Conservation (phyloP, 23 tunicate genomes). For the Phallusia fumigata region DNA sequence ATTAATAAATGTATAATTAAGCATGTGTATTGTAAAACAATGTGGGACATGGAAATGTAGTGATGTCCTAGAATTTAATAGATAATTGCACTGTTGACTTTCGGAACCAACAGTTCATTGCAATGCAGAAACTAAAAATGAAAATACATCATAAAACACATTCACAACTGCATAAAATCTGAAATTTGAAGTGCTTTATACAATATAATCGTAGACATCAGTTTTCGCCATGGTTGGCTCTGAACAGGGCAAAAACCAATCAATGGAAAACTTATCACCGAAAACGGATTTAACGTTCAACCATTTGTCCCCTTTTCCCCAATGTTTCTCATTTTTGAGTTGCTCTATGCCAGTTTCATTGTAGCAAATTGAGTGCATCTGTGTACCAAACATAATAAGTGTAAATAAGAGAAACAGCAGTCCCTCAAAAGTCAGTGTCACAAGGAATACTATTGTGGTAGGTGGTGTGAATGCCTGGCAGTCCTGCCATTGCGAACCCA, state of each 20-base stretch:
- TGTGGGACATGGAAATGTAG: no score
- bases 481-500: slow-evolving; percentile 59
- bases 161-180: not conserved
- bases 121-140: no score
- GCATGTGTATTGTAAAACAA: no score
- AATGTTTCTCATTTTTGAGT: slow-evolving; percentile 89
- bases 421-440: slow-evolving; percentile 74
- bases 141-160: not conserved
- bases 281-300: slow-evolving; percentile 85
- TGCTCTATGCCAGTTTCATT: slow-evolving; percentile 99
- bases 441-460: slow-evolving; percentile 55
- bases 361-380: slow-evolving; percentile 92
- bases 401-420: slow-evolving; percentile 93
- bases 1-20: no score
- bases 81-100: no score
- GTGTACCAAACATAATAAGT: slow-evolving; percentile 95
- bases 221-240: slow-evolving; percentile 73
- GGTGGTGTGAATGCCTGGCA: slow-evolving; percentile 86
- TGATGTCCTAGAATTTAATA: no score
- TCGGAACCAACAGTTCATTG: no score
- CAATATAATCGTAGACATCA: slow-evolving; percentile 88
- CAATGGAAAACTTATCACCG: slow-evolving; percentile 85
- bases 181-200: slow-evolving; percentile 11
- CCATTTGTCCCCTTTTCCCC: slow-evolving; percentile 70
- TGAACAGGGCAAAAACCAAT: slow-evolving; percentile 81